Evolutionary conservation across 1,140 invertebrate species (phyloP).

Genomic region (Nymphalis io): DNA sequence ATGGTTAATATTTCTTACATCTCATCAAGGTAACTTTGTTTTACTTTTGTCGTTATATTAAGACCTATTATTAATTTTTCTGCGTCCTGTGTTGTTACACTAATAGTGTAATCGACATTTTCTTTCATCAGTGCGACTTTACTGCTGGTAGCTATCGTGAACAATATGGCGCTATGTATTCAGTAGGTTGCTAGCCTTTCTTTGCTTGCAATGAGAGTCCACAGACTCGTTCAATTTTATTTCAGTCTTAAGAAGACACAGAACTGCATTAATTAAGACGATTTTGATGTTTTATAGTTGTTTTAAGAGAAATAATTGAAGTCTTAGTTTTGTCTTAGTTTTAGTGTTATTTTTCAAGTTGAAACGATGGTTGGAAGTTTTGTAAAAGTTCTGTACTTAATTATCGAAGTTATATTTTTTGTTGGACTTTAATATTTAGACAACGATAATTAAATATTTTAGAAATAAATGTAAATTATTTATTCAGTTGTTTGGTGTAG

Average conservation of each 20-base stretch:
- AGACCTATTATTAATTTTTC: too few species aligned
- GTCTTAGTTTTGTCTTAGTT: constrained; percentile 22
- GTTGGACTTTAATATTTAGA: neutral
- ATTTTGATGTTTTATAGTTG: constrained; percentile 29
- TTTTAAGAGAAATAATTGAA: constrained; percentile 27
- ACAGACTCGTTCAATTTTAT: constrained; percentile 11
- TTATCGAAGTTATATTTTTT: neutral
- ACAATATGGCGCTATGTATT: neutral
- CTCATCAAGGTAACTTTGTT: too few species aligned
- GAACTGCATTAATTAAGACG: constrained; percentile 21
- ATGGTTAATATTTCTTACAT: too few species aligned
- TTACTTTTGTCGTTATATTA: too few species aligned
- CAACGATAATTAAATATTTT: neutral
- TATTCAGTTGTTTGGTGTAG: too few species aligned
- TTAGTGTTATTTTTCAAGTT: constrained; percentile 3
- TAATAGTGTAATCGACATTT: too few species aligned
- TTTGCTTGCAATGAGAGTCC: constrained; percentile 6
- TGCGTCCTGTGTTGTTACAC: too few species aligned
- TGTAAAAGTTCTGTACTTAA: constrained; percentile 9
- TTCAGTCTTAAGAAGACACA: constrained; percentile 8
- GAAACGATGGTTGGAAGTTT: neutral
- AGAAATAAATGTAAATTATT: too few species aligned
- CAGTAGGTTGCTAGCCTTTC: neutral
- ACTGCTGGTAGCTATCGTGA: too few species aligned
- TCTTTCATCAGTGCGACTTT: too few species aligned